A percentile compares a stretch with the other conserved stretches of the same genome.
Conservation (phyloP, 2,888 invertebrate genomes). For the Eupithecia tripunctaria region DNA sequence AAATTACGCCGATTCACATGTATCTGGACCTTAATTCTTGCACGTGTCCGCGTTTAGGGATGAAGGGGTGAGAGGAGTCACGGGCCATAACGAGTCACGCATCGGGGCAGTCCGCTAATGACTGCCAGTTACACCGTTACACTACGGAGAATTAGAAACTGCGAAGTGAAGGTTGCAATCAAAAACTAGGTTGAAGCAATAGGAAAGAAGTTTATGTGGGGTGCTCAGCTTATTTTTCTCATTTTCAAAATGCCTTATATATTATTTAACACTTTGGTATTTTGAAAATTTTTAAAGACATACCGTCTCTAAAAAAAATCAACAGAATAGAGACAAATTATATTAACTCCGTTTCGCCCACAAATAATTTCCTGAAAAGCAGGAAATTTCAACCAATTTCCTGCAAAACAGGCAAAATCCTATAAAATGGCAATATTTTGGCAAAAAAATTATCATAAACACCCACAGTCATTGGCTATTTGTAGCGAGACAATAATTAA, state of each 20-base stretch:
- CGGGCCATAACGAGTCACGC: slow-evolving; percentile 81
- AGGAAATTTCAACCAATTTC: neutral
- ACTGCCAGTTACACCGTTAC: slow-evolving; percentile 41
- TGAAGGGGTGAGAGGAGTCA: slow-evolving; percentile 76
- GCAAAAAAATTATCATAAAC: slow-evolving; percentile 26
- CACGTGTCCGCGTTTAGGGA: slow-evolving; percentile 80
- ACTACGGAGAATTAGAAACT: slow-evolving; percentile 5
- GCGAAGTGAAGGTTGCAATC: neutral
- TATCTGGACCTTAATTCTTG: too few relatives aligned
- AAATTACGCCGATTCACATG: too few relatives aligned
- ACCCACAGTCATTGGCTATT: slow-evolving; percentile 38
- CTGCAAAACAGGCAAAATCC: neutral
- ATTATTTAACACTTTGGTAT: neutral
- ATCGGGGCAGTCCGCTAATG: slow-evolving; percentile 72
- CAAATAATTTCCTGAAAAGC: neutral
- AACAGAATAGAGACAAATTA: neutral
- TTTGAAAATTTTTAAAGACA: too few relatives aligned
- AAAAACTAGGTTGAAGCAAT: neutral
- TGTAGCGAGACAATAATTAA: slow-evolving; percentile 41
- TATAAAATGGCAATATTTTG: neutral
- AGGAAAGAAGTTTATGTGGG: neutral
- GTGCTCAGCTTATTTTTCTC: neutral
- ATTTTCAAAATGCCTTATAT: neutral
- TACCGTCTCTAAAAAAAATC: too few relatives aligned
- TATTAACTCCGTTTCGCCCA: neutral